Conservation (phyloP, 2,113 vertebrate genomes). For the Phalacrocorax carbo region DNA sequence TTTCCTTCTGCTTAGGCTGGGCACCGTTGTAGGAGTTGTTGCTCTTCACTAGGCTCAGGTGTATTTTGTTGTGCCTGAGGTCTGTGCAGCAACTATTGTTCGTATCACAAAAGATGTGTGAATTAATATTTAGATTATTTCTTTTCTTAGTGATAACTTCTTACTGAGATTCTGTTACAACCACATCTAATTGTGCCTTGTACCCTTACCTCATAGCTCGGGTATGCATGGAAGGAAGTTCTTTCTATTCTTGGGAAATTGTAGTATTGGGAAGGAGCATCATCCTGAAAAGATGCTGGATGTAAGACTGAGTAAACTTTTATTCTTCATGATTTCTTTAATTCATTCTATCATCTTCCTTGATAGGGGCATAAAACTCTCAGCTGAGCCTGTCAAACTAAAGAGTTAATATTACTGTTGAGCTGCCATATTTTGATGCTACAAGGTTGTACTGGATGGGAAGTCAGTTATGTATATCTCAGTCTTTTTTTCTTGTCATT, state of each 20-base stretch:
- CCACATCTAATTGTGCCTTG: background rate
- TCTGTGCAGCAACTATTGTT: background rate
- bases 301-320: background rate
- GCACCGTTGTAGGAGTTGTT: background rate
- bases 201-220: background rate
- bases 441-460: background rate
- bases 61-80: background rate
- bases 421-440: background rate
- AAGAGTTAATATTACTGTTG: background rate
- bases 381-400: background rate
- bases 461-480: background rate
- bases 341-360: background rate
- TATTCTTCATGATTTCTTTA: background rate
- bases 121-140: background rate
- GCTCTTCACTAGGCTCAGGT: background rate
- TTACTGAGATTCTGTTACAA: background rate
- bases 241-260: background rate
- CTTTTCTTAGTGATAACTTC: background rate
- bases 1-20: background rate
- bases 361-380: background rate
- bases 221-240: background rate
- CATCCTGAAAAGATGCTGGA: background rate
- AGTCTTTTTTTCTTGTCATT: background rate
- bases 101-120: fast-evolving
- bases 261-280: background rate